Evolutionary conservation across 2,797 vertebrate species (phyloP), one percentile per base, ranked within the genome.

Genomic region (Botia almorhae): DNA sequence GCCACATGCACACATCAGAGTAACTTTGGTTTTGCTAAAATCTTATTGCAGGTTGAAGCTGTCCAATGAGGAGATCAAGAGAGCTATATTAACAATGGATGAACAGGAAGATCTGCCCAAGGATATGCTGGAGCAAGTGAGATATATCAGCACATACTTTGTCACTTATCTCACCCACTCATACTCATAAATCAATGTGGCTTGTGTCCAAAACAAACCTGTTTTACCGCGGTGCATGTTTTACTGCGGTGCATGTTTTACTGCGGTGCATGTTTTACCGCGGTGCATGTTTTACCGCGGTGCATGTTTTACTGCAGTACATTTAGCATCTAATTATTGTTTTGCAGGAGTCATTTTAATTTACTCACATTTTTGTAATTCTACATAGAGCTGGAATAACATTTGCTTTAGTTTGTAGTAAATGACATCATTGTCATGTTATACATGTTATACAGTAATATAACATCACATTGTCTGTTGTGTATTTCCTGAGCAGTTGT

Each of bases 101-200:
- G 97, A 98, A 76, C 96, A 97, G 77, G 97, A 98, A 77, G 97
- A 98, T 83, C 90, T 98, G 53, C 96, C 97, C 0, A 97, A 96
- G 87, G 97, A 98, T 90, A 98, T 98, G 95, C 83, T 96, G 84
- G 95, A 96, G 72, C 95, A 96, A 94, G 96, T 96, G 23, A 78
- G 7, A 23, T 4, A 3, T 26, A 36, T 58, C 13, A 36, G 16
- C n/a, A 58, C 56, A 58, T 48, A 46, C 13, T 36, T 3, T 1
- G 21, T 51, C 58, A 63, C 19, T 51, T 51, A 64, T 0, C 63
- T 67, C 58, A 36, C 46, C 7, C 46, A 23, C n/a, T n/a, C 14
- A 4, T 14, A 46, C 12, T 23, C 50, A 7, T 33, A 26, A 39
- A 10, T 55, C 55, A 46, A 29, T 1, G 23, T 79, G 76, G 70